Evolutionary conservation across 2,888 invertebrate species (phyloP), one percentile per base, ranked within the genome.

Genomic region (Phania funesta): DNA sequence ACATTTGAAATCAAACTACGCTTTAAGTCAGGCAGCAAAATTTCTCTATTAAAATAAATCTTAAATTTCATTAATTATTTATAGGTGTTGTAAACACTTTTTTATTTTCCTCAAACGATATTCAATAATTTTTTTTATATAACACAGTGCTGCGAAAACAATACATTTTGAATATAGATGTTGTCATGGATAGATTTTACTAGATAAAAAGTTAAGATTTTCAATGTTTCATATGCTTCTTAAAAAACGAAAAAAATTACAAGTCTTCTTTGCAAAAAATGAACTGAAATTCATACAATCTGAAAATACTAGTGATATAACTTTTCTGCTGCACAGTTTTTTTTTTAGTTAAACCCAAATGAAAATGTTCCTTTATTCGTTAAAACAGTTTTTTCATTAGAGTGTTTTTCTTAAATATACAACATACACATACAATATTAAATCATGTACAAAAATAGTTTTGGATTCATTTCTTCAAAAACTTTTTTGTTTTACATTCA

Each of bases 391-490:
- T n/a, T n/a, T 35, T 24, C n/a, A 56, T 22, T 46, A 22, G 20
- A 24, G 13, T 38, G 5, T 22, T 38, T 48, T n/a, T 11, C 38
- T 67, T 65, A 65, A 50, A 67, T 41, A 41, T 75, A 75, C 67
- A 41, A 75, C 26, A 67, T 38, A 44, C 50, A 41, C 48, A 38
- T 20, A 29, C 35, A 8, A 48, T 44, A 20, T 64, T 29, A 44
- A 3, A 24, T 58, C 29, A 22, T 65, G 60, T 48, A 74, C 44
- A 76, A 74, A 62, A 80, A 64, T 67, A 83, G 18, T 52, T 73
- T 52, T 67, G 11, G 7, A 5, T 48, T 64, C 50, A 41, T 67
- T 54, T n/a, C 38, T n/a, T 56, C 22, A 68, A 26, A 62, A 29
- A 24, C 1, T 11, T 13, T 22, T 32, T 46, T 74, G 29, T 46